A percentile compares a stretch with the other conserved stretches of the same genome.
phyloP scores from a whole-genome alignment of 35 echinoderm and acorn worm species.

The Heliocidaris erythrogramma region DNA sequence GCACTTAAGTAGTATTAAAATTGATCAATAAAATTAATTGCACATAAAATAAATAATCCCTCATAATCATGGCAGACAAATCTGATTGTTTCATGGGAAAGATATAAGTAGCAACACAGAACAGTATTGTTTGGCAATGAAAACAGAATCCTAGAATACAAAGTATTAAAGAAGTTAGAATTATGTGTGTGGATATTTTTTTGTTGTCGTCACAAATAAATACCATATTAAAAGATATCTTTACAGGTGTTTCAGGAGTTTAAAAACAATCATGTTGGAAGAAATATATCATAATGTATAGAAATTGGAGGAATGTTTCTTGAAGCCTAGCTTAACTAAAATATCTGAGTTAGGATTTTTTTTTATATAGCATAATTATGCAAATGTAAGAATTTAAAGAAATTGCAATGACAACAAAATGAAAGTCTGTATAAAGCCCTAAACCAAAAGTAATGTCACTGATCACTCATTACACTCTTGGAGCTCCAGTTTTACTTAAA shows the following conservation, averaged over 20 bases:
- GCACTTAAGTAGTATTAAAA: not conserved
- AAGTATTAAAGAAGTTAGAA: not conserved
- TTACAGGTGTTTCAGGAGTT: not conserved
- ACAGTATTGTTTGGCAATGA: not conserved
- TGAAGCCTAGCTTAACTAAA: not conserved
- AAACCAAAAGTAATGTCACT: too few relatives aligned
- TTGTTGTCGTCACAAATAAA: not conserved
- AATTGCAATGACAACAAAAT: not conserved
- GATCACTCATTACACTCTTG: too few relatives aligned
- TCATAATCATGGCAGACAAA: not conserved
- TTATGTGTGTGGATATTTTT: not conserved
- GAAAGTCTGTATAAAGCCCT: not conserved
- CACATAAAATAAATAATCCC: not conserved
- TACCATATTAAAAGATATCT: not conserved
- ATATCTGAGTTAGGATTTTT: not conserved
- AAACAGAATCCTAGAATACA: not conserved
- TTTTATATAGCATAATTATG: too few relatives aligned
- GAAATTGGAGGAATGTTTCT: not conserved
- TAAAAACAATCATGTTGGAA: not conserved
- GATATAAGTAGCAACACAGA: not conserved
- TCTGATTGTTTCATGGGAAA: too few relatives aligned
- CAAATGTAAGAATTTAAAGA: not conserved
- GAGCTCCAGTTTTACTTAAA: too few relatives aligned
- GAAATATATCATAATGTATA: not conserved
- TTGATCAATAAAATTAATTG: not conserved